Evolutionary conservation across 2,888 invertebrate species (phyloP).

Genomic region (Stenodema calcarata): DNA sequence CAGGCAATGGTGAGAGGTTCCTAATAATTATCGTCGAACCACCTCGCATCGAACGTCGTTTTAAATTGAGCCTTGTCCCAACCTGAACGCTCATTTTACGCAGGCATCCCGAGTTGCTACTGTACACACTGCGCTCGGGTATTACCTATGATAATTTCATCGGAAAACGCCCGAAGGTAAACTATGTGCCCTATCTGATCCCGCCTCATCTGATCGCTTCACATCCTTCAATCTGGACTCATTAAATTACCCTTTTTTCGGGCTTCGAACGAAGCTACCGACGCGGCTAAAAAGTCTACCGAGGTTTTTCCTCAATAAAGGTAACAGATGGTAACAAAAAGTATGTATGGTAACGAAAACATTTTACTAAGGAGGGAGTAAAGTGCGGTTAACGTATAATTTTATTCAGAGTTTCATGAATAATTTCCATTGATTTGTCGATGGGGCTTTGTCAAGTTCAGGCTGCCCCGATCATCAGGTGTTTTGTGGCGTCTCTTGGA

Average conservation of each 20-base stretch:
- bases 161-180: slow-evolving; percentile 19
- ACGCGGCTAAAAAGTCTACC: slow-evolving; percentile 32
- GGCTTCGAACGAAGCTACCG: not conserved
- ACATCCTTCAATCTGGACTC: slow-evolving; percentile 32
- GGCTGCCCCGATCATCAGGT: too few species aligned
- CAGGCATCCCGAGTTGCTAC: not conserved
- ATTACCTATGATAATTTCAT: slow-evolving; percentile 43
- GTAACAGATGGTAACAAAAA: not conserved
- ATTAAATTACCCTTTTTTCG: slow-evolving; percentile 34
- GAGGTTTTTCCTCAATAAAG: not conserved
- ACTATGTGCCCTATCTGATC: slow-evolving; percentile 42
- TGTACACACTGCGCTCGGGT: not conserved
- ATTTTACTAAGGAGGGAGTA: not conserved
- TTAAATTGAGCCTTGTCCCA: not conserved
- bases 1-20: not conserved
- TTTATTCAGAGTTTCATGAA: not conserved
- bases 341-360: not conserved
- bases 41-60: not conserved
- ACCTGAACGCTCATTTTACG: not conserved
- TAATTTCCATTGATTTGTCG: not conserved
- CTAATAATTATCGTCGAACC: not conserved
- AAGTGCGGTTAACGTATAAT: not conserved
- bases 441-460: too few species aligned
- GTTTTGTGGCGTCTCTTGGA: too few species aligned
- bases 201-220: not conserved